Percentiles rank a stretch among this genome's conserved stretches.
Conservation (phyloP, 2,888 invertebrate genomes). For the Trichogramma dendrolimi region DNA sequence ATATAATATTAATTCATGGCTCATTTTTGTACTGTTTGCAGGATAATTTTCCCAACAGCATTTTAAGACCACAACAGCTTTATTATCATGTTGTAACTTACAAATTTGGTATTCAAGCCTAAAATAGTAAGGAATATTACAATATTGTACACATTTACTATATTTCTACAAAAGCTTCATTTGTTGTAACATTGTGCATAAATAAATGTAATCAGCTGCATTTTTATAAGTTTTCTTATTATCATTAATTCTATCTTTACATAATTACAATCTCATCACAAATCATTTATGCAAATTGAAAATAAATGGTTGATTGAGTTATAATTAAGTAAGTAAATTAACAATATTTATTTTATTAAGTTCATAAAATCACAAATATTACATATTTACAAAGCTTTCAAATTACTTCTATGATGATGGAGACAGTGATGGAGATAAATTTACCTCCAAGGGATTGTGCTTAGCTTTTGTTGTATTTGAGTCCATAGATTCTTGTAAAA, state of each 20-base stretch:
- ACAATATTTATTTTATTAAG: constrained; percentile 1
- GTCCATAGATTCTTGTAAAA: constrained; percentile 39
- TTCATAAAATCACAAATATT: constrained; percentile 7
- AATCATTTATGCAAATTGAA: not conserved
- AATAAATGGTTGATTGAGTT: constrained; percentile 10
- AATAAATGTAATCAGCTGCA: not conserved
- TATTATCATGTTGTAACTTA: constrained; percentile 71
- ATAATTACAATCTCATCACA: not conserved
- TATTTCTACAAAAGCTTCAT: constrained; percentile 1
- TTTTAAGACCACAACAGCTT: constrained; percentile 67
- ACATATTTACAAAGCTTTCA: constrained; percentile 8
- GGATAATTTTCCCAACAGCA: constrained; percentile 70
- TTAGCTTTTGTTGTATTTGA: constrained; percentile 31
- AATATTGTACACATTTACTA: constrained; percentile 2
- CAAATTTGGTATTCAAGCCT: constrained; percentile 61
- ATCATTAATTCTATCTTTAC: not conserved
- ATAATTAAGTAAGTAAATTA: not conserved
- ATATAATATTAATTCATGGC: constrained; percentile 5
- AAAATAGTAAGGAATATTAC: constrained; percentile 16
- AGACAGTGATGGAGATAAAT: constrained; percentile 48
- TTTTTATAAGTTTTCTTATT: not conserved
- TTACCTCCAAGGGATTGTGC: constrained; percentile 47
- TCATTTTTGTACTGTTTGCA: constrained; percentile 50
- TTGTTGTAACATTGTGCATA: not conserved
- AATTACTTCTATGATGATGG: constrained; percentile 15